These are phyloP conservation scores for Automeris io DNA, from an alignment of 2,888 invertebrate genomes.

Conservation along the genomic window DNA sequence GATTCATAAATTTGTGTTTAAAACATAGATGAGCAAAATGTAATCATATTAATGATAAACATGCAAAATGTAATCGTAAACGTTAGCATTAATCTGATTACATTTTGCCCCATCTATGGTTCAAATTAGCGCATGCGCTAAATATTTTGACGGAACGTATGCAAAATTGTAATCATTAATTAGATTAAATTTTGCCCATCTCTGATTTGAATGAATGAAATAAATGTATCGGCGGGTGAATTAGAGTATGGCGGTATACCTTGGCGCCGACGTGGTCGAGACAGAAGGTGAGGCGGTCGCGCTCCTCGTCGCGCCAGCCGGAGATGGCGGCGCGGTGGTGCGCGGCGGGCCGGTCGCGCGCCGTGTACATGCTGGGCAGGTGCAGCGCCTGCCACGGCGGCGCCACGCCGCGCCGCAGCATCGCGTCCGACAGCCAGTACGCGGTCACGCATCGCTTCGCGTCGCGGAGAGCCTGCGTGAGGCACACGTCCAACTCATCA, in stretches of 20 bases:
- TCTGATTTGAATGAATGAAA: neutral
- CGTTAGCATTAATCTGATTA: no score
- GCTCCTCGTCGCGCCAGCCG: constrained; percentile 93
- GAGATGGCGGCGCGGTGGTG: constrained; percentile 90
- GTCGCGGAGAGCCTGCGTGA: constrained; percentile 79
- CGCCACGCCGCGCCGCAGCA: constrained; percentile 88
- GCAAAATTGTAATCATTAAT: no score
- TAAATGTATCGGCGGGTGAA: neutral
- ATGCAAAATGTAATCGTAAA: no score
- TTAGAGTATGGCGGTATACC: constrained; percentile 70
- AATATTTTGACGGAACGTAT: no score
- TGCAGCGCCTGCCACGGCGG: constrained; percentile 97
- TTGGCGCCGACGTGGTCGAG: constrained; percentile 91
- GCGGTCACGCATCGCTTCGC: constrained; percentile 86
- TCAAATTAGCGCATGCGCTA: no score
- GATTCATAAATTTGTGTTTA: no score
- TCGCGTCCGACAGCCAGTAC: constrained; percentile 95
- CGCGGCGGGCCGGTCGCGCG: constrained; percentile 83
- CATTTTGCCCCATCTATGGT: no score
- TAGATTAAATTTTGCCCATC: no score
- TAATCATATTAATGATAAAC: no score
- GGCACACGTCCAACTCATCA: no score
- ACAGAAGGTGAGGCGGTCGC: constrained; percentile 88
- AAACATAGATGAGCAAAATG: no score
- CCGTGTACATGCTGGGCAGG: constrained; percentile 85